Evolutionary conservation across 2,797 vertebrate genomes (phyloP), one percentile per base, ranked within the genome.

Genomic region (Amphiprion clarkii): DNA sequence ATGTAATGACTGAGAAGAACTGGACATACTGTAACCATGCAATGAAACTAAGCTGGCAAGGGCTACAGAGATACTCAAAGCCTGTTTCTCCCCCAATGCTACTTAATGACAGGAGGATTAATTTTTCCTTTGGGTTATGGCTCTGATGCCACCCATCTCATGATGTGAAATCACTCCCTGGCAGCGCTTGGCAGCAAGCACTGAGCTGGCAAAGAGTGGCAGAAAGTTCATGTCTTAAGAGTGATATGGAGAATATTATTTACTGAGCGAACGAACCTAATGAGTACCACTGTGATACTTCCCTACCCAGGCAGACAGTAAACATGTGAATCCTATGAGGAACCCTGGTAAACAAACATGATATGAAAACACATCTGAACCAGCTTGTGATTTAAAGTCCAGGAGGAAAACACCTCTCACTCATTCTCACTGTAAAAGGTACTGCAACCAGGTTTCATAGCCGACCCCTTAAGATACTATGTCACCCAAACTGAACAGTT

Each of bases 21-120:
- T 51, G 40, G 63, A 77, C 69, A 79, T 63, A 66, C 46, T 73
- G 53, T 49, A 63, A 58, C 60, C 49, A 54, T 83, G 62, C 60
- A 82, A 80, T 71, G 64, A 52, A 46, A 69, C 58, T 83, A 81
- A 86, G 81, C 74, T 68, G 63, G 33, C 10, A 23, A 61, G 58
- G 61, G 60, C 62, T 67, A 57, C 21, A 33, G 59, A 81, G 49
- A 85, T 71, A 87, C 40, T 68, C 56, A 66, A 76, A 83, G 60
- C 71, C 68, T 21, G 60, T 65, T 71, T 80, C 63, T 39, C 65
- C 57, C 63, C 57, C 51, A 72, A 39, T 81, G 69, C 73, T 82
- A 76, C 72, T 89, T 87, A 87, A 88, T 89, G 64, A 87, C 83
- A 83, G 78, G 8, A 67, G 79, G 87, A 87, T 88, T 81, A 59